Percentiles rank a stretch among this genome's conserved stretches.
Evolutionary conservation across 2,113 vertebrate species (phyloP).

Genomic region (Kryptolebias marmoratus): DNA sequence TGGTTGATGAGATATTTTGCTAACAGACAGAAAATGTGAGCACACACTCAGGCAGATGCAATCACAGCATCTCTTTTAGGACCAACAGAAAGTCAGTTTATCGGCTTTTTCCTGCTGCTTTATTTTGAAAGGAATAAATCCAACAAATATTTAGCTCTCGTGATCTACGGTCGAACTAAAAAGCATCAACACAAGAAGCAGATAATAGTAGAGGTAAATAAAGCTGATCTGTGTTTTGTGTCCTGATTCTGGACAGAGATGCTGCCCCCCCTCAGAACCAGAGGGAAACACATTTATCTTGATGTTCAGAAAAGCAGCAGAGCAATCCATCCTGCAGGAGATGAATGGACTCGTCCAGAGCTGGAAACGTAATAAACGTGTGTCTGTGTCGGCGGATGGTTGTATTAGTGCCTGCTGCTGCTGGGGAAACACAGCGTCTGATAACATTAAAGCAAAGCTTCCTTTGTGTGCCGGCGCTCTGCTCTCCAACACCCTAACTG

Average conservation of each 20-base stretch:
- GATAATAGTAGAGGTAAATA: too few relatives aligned
- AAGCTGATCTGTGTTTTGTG: background rate
- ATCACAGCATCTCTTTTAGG: too few relatives aligned
- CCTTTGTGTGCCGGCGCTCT: slow-evolving; percentile 85
- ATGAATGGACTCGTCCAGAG: slow-evolving; percentile 61
- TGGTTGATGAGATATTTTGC: too few relatives aligned
- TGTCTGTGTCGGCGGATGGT: slow-evolving; percentile 63
- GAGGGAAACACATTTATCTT: slow-evolving; percentile 58
- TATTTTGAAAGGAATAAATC: too few relatives aligned
- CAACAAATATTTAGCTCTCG: too few relatives aligned
- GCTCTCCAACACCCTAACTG: slow-evolving; percentile 83
- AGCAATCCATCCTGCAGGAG: slow-evolving; percentile 61
- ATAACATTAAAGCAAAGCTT: slow-evolving; percentile 90
- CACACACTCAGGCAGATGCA: too few relatives aligned
- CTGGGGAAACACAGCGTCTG: slow-evolving; percentile 80
- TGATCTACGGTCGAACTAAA: too few relatives aligned
- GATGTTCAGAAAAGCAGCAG: slow-evolving; percentile 47
- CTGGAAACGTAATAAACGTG: slow-evolving; percentile 73
- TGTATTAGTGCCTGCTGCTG: slow-evolving; percentile 57
- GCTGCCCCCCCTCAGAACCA: slow-evolving; percentile 8
- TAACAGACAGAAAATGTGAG: too few relatives aligned
- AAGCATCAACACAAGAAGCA: too few relatives aligned
- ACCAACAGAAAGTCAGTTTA: too few relatives aligned
- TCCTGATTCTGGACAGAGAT: slow-evolving; percentile 25
- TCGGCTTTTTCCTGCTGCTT: too few relatives aligned